Evolutionary conservation across 2,797 vertebrate species (phyloP), one percentile per base, ranked within the genome.

Genomic region (Alauda arvensis): DNA sequence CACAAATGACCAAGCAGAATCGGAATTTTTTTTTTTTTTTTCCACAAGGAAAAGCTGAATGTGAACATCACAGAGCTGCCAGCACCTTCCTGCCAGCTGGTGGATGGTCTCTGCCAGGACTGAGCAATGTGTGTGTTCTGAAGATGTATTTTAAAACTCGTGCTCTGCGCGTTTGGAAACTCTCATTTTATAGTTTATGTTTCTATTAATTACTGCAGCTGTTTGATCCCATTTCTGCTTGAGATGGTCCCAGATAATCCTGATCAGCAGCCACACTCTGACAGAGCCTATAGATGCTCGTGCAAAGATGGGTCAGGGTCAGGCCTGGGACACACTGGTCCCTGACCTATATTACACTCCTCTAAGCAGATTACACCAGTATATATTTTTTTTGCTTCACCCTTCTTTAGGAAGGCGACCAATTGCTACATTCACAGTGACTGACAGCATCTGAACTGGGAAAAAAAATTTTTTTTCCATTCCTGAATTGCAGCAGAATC

Each of bases 131-230:
- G 85, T 71, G 43, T 18, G 4, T 29, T 62, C 68, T 77, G 53
- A 49, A 48, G 59, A 69, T 67, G 23, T 24, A 53, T 89, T 79
- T 51, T 91, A 67, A 87, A 78, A 37, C 85, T 80, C 17, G 5
- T 25, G 53, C 57, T 91, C 81, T 53, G 75, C n/a, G 67, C 29
- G 65, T 85, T 94, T 81, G 48, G 66, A 93, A 91, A 76, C 40
- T 23, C 20, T 77, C 12, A 18, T 62, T 89, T 46, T 9, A 31
- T 5, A 91, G 34, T 83, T 66, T 56, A 66, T 8, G 42, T 79
- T 71, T 53, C 21, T 8, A 93, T 69, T 93, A 75, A 95, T 89
- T 75, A 87, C 88, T 61, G 63, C 67, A 95, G 81, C 79, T 92
- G 76, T 39, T 91, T 92, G 69, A 89, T 75, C 85, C 84, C 66